Percentiles rank a stretch among this genome's conserved stretches.
Conservation (phyloP, 2,113 vertebrate genomes). For the Ovibos moschatus region DNA sequence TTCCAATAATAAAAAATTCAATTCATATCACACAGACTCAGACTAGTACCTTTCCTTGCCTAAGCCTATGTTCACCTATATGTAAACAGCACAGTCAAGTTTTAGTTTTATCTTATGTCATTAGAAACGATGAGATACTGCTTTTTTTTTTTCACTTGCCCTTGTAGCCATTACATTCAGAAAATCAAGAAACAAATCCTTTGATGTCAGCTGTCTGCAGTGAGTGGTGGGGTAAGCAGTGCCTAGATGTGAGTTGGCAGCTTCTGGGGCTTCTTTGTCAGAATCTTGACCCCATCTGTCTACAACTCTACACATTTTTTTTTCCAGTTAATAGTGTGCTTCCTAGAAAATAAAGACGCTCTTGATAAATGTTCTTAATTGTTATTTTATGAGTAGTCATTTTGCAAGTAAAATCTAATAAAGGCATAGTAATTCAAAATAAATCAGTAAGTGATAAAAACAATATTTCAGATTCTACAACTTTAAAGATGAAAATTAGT, state of each 20-base stretch:
- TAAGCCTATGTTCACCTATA: not conserved
- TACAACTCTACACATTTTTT: not conserved
- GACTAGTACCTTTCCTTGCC: not conserved
- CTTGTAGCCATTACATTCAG: not conserved
- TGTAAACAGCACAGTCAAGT: not conserved
- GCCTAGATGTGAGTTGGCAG: not conserved
- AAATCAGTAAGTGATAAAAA: not conserved
- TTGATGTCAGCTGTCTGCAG: not conserved
- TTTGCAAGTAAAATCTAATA: not conserved
- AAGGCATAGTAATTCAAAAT: not conserved
- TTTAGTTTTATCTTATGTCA: not conserved
- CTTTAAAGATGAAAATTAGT: not conserved
- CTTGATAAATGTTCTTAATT: not conserved
- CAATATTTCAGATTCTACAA: not conserved
- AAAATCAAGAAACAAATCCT: not conserved
- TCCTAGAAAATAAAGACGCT: not conserved
- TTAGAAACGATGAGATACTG: not conserved
- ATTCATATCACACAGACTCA: not conserved
- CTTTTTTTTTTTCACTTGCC: not conserved
- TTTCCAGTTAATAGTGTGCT: not conserved
- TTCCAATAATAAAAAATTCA: not conserved
- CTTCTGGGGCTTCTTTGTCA: not conserved
- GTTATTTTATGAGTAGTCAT: not conserved
- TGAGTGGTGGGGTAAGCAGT: rapidly evolving
- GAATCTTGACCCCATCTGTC: not conserved